Percentiles rank a stretch among this genome's conserved stretches.
Conservation (phyloP, 2,797 vertebrate genomes). For the Halcyon smyrnensis region DNA sequence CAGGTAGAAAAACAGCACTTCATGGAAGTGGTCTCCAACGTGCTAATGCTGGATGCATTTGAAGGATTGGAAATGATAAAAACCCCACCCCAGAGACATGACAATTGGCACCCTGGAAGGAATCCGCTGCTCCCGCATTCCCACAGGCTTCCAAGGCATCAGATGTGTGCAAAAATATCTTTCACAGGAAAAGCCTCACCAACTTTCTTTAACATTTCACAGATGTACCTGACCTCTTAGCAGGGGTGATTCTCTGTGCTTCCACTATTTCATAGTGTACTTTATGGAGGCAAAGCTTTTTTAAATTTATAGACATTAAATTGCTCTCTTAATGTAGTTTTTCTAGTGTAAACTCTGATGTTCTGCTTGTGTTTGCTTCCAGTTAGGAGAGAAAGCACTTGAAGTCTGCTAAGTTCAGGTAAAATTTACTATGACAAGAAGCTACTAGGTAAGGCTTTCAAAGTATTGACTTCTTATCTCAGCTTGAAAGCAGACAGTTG, state of each 20-base stretch:
- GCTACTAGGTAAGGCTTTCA: not conserved
- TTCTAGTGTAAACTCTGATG: not conserved
- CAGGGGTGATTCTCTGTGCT: not conserved
- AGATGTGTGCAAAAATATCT: not conserved
- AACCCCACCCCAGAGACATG: not conserved
- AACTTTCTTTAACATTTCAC: not conserved
- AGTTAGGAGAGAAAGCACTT: not conserved
- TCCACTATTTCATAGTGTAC: not conserved
- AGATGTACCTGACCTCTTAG: not conserved
- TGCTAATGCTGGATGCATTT: not conserved
- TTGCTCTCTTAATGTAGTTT: not conserved
- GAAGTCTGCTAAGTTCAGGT: not conserved
- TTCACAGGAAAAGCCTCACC: not conserved
- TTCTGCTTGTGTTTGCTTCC: not conserved
- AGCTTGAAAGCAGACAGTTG: not conserved
- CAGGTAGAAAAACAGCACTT: not conserved
- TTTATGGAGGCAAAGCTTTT: not conserved
- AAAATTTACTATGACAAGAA: not conserved
- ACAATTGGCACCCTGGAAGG: not conserved
- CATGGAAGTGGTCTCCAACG: not conserved
- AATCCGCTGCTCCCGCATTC: not conserved
- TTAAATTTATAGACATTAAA: not conserved
- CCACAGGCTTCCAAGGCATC: not conserved
- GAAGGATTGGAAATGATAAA: not conserved
- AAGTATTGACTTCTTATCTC: not conserved